Percentiles rank a stretch among this genome's conserved stretches.
These are phyloP conservation scores for Netelia fuscicornis DNA, from an alignment of 2,888 invertebrate species.

Conservation along the genomic window DNA sequence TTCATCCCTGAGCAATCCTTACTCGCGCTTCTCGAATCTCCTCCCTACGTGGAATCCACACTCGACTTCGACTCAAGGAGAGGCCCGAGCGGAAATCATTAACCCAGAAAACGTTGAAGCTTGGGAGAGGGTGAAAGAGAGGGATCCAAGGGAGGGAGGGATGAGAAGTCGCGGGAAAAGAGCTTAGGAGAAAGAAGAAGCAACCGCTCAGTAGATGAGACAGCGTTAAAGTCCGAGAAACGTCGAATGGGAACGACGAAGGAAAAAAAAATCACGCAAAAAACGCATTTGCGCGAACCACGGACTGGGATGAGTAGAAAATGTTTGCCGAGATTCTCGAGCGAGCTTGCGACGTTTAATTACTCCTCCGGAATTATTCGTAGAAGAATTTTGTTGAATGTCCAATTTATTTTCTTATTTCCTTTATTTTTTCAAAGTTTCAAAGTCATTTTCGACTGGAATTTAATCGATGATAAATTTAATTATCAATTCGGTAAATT, in stretches of 20 bases:
- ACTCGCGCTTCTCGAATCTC: slow-evolving; percentile 10
- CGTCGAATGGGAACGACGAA: background rate
- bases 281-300: background rate
- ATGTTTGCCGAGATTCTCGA: background rate
- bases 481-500: too few relatives aligned
- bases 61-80: slow-evolving; percentile 72
- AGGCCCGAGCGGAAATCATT: slow-evolving; percentile 76
- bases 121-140: slow-evolving; percentile 55
- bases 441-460: too few relatives aligned
- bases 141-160: background rate
- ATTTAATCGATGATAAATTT: too few relatives aligned
- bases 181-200: slow-evolving; percentile 16
- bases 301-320: background rate
- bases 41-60: slow-evolving; percentile 68
- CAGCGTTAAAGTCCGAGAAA: background rate
- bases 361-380: background rate
- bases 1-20: slow-evolving; percentile 22
- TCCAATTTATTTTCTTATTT: background rate
- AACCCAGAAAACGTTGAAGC: slow-evolving; percentile 74
- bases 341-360: slow-evolving; percentile 11
- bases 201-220: slow-evolving; percentile 9
- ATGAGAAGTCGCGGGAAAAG: slow-evolving; percentile 5
- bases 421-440: too few relatives aligned
- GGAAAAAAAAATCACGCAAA: slow-evolving; percentile 6
- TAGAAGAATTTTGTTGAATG: background rate